Conservation (phyloP, 2,797 vertebrate genomes). For the Clarias platycephalus region DNA sequence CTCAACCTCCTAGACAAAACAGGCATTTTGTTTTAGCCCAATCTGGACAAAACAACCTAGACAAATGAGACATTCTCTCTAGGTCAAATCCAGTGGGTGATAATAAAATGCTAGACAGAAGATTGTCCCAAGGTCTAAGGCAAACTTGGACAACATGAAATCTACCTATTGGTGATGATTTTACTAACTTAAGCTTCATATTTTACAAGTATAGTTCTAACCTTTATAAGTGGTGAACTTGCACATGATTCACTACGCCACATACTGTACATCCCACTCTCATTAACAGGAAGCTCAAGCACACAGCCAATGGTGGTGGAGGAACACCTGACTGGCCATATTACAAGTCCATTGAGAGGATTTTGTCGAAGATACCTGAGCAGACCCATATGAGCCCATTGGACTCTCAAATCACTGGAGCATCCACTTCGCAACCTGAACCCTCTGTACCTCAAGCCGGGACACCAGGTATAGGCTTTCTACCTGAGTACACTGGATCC, state of each 20-base stretch:
- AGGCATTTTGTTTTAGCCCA: not conserved
- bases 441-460: constrained; percentile 80
- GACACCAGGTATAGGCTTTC: constrained; percentile 82
- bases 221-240: not conserved
- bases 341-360: constrained; percentile 93
- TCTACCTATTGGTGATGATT: not conserved
- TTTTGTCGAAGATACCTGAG: constrained; percentile 89
- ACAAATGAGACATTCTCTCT: not conserved
- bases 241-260: not conserved
- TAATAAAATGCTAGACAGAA: not conserved
- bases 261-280: not conserved
- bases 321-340: constrained; percentile 92
- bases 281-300: constrained; percentile 86
- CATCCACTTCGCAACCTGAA: constrained; percentile 85
- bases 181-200: not conserved
- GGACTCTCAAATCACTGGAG: constrained; percentile 80
- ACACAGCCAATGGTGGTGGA: constrained; percentile 79
- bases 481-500: constrained; percentile 88
- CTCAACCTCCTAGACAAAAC: not conserved
- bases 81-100: not conserved
- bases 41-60: not conserved
- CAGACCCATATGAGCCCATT: constrained; percentile 79
- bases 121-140: not conserved
- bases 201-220: not conserved
- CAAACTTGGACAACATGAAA: not conserved